Evolutionary conservation across 2,797 vertebrate species (phyloP), one percentile per base, ranked within the genome.

Genomic region (Sebastes cheni): DNA sequence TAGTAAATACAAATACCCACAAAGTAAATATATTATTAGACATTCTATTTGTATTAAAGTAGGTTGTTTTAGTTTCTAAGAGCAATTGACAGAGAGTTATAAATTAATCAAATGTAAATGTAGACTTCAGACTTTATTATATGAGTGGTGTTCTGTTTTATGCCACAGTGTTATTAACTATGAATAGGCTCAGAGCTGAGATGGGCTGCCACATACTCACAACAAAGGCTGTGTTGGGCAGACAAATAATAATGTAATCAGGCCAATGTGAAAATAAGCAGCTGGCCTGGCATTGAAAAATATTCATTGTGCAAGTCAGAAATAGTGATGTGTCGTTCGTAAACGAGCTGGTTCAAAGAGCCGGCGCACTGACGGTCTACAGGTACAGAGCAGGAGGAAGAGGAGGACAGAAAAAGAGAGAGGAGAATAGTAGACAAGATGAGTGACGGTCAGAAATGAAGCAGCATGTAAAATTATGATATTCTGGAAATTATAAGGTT

Each of bases 231-330:
- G 66, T 16, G 52, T 61, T 42, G 25, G 42, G 56, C 14, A 61
- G 42, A 75, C 78, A 81, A 86, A 79, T 80, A 79, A 78, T 75
- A 50, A 60, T 39, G 25, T 54, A 12, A 69, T 27, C 32, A 22
- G 56, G 20, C 42, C 23, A 20, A 60, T 85, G 78, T 65, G 76
- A 85, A 75, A 80, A 68, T 16, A 30, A 76, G 59, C 81, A 88
- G 70, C 81, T 88, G 88, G 23, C 39, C 42, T 16, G 11, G 10
- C 25, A 67, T 20, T 61, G 36, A 36, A 29, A 46, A 39, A 30
- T 12, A 2, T 58, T 42, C 9, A 34, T 11, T 18, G 27, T 39
- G 29, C 6, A 32, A 10, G 3, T 11, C 22, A 13, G 14, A 46
- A 52, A 14, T 39, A 14, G 36, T 39, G 12, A 39, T 39, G 36